phyloP scores from a whole-genome alignment of 2,113 vertebrate genomes.

The Bombycilla garrulus region DNA sequence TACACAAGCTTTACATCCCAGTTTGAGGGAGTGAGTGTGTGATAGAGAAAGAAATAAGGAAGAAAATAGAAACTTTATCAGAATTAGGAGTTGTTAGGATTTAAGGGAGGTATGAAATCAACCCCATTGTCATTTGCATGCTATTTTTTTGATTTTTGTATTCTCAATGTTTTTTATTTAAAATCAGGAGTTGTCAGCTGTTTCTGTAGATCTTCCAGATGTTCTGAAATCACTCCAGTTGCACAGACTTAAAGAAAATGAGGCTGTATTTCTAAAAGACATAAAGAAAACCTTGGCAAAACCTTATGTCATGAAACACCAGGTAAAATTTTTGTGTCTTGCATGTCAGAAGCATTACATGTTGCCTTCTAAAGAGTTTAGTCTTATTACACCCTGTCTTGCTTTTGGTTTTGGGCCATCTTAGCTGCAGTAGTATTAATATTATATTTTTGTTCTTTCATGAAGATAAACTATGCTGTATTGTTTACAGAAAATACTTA shows the following conservation, averaged over 20 bases:
- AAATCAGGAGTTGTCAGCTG: slow-evolving; percentile 76
- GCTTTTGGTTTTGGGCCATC: not conserved
- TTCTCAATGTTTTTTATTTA: not conserved
- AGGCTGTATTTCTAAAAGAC: slow-evolving; percentile 89
- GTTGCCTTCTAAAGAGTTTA: not conserved
- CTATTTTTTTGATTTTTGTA: not conserved
- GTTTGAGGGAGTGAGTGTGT: not conserved
- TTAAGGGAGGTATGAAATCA: not conserved
- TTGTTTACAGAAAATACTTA: not conserved
- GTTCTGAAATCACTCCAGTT: slow-evolving; percentile 86
- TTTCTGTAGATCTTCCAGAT: slow-evolving; percentile 85
- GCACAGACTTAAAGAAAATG: slow-evolving; percentile 86
- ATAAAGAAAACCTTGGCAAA: slow-evolving; percentile 71
- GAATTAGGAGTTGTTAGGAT: not conserved
- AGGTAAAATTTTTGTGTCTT: slow-evolving; percentile 50
- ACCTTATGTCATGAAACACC: slow-evolving; percentile 57
- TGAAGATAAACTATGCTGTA: not conserved
- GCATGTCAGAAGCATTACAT: not conserved
- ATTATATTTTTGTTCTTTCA: not conserved
- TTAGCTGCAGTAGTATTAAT: not conserved
- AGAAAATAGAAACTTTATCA: not conserved
- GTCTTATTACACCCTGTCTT: not conserved
- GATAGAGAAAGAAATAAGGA: not conserved
- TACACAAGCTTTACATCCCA: not conserved
- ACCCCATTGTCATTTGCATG: not conserved